phyloP scores from a whole-genome alignment of 2,888 invertebrate species.

The Drosophila borealis region DNA sequence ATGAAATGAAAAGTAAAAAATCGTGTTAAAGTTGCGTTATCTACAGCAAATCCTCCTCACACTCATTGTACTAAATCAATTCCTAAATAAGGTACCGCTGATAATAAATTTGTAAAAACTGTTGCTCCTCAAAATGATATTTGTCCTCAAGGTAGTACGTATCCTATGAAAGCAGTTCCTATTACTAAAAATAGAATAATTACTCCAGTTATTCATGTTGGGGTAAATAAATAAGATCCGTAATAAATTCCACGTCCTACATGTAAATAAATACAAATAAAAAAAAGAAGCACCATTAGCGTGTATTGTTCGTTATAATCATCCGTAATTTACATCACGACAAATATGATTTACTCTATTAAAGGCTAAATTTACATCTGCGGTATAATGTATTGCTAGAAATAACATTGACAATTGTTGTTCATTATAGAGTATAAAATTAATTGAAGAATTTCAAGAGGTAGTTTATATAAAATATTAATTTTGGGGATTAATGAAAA shows the following conservation, averaged over 20 bases:
- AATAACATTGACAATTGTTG: too few species aligned
- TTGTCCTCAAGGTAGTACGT: conserved; percentile 92
- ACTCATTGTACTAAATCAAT: conserved; percentile 87
- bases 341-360: conserved; percentile 89
- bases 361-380: conserved; percentile 88
- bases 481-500: conserved; percentile 90
- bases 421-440: too few species aligned
- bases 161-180: conserved; percentile 91
- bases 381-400: conserved; percentile 89
- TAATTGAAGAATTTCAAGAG: conserved; percentile 85
- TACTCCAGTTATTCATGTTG: conserved; percentile 89
- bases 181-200: conserved; percentile 89
- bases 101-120: conserved; percentile 86
- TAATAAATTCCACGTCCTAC: too few species aligned
- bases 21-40: conserved; percentile 91
- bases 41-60: conserved; percentile 83
- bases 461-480: conserved; percentile 89
- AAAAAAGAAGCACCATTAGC: conserved; percentile 90
- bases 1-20: conserved; percentile 91
- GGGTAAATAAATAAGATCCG: too few species aligned
- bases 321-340: conserved; percentile 89
- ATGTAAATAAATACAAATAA: too few species aligned
- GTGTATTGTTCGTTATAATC: conserved; percentile 88
- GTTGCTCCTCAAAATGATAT: conserved; percentile 85
- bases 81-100: conserved; percentile 89